phyloP scores from a whole-genome alignment of 2,113 vertebrate species.

The Campylomormyrus numenius region DNA sequence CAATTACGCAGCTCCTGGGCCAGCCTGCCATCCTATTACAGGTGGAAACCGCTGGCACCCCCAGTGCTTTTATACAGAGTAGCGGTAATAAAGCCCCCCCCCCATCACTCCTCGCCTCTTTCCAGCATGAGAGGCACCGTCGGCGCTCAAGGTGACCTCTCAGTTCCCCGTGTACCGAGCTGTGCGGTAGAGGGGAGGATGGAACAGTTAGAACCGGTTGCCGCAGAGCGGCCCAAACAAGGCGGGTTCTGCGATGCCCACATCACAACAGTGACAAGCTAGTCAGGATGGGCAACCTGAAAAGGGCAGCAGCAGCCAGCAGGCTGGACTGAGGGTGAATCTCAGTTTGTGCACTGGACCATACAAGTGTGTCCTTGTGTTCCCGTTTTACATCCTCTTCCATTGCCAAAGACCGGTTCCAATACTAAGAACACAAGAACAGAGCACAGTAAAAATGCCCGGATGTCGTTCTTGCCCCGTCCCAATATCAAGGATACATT shows the following conservation, averaged over 20 bases:
- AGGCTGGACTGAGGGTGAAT: neutral
- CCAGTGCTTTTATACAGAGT: neutral
- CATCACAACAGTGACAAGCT: neutral
- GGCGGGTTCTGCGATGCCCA: neutral
- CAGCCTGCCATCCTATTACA: neutral
- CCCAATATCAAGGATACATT: too few relatives aligned
- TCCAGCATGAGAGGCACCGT: neutral
- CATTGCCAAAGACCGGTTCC: too few relatives aligned
- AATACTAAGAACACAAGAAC: too few relatives aligned
- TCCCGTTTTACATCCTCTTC: too few relatives aligned
- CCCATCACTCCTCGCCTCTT: neutral
- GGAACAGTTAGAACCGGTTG: neutral
- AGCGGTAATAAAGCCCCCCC: neutral
- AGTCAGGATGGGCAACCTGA: neutral
- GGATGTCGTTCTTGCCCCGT: too few relatives aligned
- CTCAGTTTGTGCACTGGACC: too few relatives aligned
- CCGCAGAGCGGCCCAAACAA: neutral
- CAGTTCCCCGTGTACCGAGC: neutral
- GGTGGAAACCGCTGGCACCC: neutral
- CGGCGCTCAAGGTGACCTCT: neutral
- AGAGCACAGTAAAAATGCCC: too few relatives aligned
- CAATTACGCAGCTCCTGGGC: neutral
- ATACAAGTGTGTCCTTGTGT: too few relatives aligned
- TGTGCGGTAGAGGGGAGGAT: neutral
- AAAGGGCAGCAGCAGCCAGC: neutral